Evolutionary conservation across 2,797 vertebrate species (phyloP), one percentile per base, ranked within the genome.

Genomic region (Sebastiscus tertius): DNA sequence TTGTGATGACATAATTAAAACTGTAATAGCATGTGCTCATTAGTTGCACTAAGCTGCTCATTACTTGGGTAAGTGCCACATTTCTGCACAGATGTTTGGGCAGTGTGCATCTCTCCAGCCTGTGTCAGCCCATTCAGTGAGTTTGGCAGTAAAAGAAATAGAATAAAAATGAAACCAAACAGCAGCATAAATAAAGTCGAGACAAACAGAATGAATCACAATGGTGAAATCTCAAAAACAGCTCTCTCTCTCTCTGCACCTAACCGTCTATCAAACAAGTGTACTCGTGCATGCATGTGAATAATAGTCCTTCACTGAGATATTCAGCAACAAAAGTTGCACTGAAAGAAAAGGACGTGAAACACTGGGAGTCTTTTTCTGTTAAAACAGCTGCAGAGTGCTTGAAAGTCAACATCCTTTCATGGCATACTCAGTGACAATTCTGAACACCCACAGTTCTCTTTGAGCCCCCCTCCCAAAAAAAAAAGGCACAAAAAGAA

Each of bases 51-150:
- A 78, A 89, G 84, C 90, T 85, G 80, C 90, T 87, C 82, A 88
- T 90, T 90, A 87, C 72, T 87, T 81, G 81, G 71, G 83, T 70
- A 84, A 87, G 85, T 71, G 80, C 79, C 75, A 80, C 79, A 59
- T 20, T 78, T 77, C 63, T 68, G 72, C 83, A 80, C 92, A 90
- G 88, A 92, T 91, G 84, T 92, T 86, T 87, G 82, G 87, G 89
- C 69, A 80, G 77, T 68, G 59, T 68, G 74, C 59, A 55, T 72
- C 62, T 79, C 68, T 72, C 56, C 69, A 75, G 70, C 52, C 36
- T 64, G 33, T 58, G 63, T 36, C 71, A 39, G 54, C 60, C 62
- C 42, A 75, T 70, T 73, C 60, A 52, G 9, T 62, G 8, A 8
- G 49, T 76, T 59, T 56, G 9, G 55, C 18, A 52, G 46, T n/a